Evolutionary conservation across 2,113 vertebrate species (phyloP).

Genomic region (Archocentrus centrarchus): DNA sequence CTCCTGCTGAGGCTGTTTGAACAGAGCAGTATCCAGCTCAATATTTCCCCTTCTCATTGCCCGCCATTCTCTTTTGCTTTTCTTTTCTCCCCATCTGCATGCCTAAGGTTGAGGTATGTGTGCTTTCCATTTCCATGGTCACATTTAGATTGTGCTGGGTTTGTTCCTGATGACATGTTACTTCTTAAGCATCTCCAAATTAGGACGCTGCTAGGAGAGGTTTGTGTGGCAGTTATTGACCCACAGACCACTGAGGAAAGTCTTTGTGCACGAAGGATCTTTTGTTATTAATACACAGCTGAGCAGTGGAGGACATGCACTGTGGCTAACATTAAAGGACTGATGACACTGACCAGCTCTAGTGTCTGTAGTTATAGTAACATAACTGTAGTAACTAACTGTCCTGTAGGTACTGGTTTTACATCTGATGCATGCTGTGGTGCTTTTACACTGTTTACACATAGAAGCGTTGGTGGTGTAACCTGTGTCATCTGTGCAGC

Average conservation of each 20-base stretch:
- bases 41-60: conserved; percentile 62
- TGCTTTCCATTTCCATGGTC: conserved; percentile 50
- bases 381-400: background rate
- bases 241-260: background rate
- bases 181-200: background rate
- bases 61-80: conserved; percentile 69
- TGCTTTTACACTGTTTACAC: background rate
- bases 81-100: conserved; percentile 73
- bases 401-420: background rate
- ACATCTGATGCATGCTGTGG: conserved; percentile 38
- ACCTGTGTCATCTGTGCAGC: conserved; percentile 15
- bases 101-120: conserved; percentile 84
- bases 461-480: conserved; percentile 1
- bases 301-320: background rate
- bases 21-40: conserved; percentile 12
- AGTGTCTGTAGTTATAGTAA: background rate
- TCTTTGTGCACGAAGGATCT: background rate
- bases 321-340: background rate
- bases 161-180: background rate
- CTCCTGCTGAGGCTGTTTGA: conserved; percentile 24
- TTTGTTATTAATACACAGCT: background rate
- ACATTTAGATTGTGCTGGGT: conserved; percentile 2
- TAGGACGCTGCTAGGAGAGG: background rate
- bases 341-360: background rate
- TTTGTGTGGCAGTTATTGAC: conserved; percentile 5